These are phyloP conservation scores for Pangasius mekongensis DNA, from an alignment of 2,797 vertebrate genomes.

Conservation along the genomic window DNA sequence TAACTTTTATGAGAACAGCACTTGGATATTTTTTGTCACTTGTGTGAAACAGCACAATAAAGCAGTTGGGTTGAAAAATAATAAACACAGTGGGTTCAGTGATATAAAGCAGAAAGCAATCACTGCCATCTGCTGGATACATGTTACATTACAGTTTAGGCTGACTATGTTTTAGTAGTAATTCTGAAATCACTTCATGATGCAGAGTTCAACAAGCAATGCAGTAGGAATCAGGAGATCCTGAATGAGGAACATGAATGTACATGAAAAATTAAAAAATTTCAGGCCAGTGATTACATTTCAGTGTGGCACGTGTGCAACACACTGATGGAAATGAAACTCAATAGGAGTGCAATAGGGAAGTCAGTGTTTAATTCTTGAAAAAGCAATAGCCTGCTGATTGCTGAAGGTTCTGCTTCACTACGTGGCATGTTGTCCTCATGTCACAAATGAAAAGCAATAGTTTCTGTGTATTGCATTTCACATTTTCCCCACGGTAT, in stretches of 20 bases:
- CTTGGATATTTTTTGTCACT: neutral
- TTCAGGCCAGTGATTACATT: neutral
- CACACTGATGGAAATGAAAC: neutral
- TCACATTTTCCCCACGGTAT: neutral
- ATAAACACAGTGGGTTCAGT: neutral
- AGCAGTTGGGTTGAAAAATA: neutral
- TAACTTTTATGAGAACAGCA: neutral
- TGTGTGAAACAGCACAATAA: neutral
- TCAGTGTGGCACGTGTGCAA: neutral
- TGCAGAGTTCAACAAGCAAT: neutral
- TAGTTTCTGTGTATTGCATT: neutral
- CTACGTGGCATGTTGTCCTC: neutral
- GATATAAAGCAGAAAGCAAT: neutral
- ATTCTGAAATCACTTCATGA: neutral
- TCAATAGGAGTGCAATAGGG: neutral
- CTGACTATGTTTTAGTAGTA: neutral
- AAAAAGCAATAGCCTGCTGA: neutral
- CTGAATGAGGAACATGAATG: neutral
- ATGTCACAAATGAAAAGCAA: neutral
- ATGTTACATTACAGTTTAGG: neutral
- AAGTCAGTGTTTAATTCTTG: neutral
- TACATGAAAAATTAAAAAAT: too few relatives aligned
- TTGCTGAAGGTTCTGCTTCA: neutral
- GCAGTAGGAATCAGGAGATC: neutral
- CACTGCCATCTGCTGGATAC: conserved; percentile 44